Percentiles rank a stretch among this genome's conserved stretches.
phyloP scores from a whole-genome alignment of 2,888 invertebrate genomes.

The Alloscopus bannaensis region DNA sequence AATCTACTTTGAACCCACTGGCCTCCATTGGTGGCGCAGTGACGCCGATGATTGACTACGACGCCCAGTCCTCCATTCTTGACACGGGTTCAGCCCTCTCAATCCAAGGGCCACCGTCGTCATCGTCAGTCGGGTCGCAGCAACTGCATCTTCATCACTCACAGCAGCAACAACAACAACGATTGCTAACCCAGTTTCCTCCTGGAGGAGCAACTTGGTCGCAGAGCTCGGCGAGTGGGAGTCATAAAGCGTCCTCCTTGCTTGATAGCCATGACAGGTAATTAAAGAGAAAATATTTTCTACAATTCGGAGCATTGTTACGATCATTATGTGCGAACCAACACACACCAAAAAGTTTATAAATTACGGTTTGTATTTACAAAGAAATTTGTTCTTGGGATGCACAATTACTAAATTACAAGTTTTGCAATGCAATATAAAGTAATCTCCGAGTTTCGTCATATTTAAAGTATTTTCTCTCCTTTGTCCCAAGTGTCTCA shows the following conservation, averaged over 20 bases:
- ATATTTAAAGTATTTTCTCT: no score
- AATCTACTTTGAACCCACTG: slow-evolving; percentile 53
- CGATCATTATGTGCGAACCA: slow-evolving; percentile 3
- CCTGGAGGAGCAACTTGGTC: slow-evolving; percentile 59
- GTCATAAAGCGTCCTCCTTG: slow-evolving; percentile 66
- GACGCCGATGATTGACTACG: slow-evolving; percentile 37
- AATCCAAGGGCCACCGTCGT: slow-evolving; percentile 18
- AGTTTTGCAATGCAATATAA: no score
- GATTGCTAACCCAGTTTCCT: slow-evolving; percentile 45
- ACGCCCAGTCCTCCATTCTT: slow-evolving; percentile 16
- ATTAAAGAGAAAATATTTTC: slow-evolving; percentile 18
- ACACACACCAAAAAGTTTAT: neutral
- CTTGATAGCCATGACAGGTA: slow-evolving; percentile 72
- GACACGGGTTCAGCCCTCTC: slow-evolving; percentile 18
- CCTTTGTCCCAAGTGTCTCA: no score
- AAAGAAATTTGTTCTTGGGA: no score
- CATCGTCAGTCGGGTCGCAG: no score
- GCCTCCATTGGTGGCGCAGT: slow-evolving; percentile 30
- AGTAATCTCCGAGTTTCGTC: no score
- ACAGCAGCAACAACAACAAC: slow-evolving; percentile 37
- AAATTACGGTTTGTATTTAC: no score
- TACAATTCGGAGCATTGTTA: no score
- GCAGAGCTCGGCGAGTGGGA: slow-evolving; percentile 38
- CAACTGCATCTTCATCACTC: slow-evolving; percentile 34
- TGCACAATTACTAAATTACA: no score